Base-by-base conservation (phyloP, 2,888 invertebrate species). In the Penaeus monodon region DNA sequence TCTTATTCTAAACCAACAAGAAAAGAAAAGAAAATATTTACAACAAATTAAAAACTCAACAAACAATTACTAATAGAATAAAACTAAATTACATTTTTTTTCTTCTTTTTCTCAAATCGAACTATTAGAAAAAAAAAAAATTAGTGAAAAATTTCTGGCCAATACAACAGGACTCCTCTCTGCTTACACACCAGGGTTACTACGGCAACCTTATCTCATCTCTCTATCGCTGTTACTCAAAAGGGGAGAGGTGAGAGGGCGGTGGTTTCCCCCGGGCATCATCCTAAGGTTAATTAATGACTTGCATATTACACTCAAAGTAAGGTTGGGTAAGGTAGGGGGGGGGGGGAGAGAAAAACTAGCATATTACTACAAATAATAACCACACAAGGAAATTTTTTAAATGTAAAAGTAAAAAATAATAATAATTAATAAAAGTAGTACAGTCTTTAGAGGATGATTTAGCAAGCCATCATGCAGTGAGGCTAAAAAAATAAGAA, bases 381-480 rank as follows among this genome's bases (percentile, higher is more conserved):
- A 57, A 57, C 14, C 3, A 17, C 14, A 57, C 17, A 20, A 57
- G 57, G 17, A 57, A 57, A 57, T 4, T 10, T 57, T 57, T 20
- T 27, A 77, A 49, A 77, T 22, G 49, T 33, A 57, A 27, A 10
- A 57, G 57, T 12, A 57, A 10, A 77, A 20, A 77, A 44, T 77
- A 10, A 57, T 49, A 49, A 76, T 17, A 77, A n/a, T 63, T 77
- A 77, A n/a, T 49, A 77, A 49, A 77, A 49, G 57, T 57, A 57
- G 57, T 57, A 49, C 14, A 57, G 57, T 57, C 57, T 57, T 57
- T 57, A 57, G 57, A 57, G 57, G 57, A 44, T 77, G 33, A 73
- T 63, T 29, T 74, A 74, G 82, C 82, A 82, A 82, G 82, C 82
- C 64, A 64, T 82, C 82, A 82, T 82, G 82, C 82, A 82, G 65